These are phyloP conservation scores for Ichneumoninae sp. DNA, from an alignment of 2,888 invertebrate species.

Conservation along the genomic window DNA sequence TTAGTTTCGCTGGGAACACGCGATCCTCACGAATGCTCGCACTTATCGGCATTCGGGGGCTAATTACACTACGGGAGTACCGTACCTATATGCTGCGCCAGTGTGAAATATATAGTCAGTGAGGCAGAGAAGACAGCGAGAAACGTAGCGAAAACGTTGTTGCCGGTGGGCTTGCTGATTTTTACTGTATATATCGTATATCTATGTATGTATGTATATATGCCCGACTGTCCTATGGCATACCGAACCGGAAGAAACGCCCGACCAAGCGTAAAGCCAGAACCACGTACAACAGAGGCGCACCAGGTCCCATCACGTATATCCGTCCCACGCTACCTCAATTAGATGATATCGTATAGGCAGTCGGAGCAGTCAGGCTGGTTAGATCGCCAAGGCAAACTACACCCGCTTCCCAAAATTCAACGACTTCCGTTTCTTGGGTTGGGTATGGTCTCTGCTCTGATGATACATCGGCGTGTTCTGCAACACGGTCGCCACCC, in stretches of 20 bases:
- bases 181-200: background rate
- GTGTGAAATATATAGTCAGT: slow-evolving; percentile 42
- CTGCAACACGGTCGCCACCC: background rate
- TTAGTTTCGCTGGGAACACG: slow-evolving; percentile 53
- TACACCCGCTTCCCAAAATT: slow-evolving; percentile 71
- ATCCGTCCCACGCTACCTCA: slow-evolving; percentile 75
- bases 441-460: background rate
- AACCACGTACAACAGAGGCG: slow-evolving; percentile 58
- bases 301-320: slow-evolving; percentile 70
- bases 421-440: slow-evolving; percentile 68
- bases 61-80: slow-evolving; percentile 46
- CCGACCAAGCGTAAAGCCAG: slow-evolving; percentile 76
- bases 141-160: slow-evolving; percentile 59
- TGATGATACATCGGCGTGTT: background rate
- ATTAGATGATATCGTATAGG: slow-evolving; percentile 76
- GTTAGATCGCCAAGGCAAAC: slow-evolving; percentile 52
- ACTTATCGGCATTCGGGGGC: slow-evolving; percentile 55
- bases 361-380: slow-evolving; percentile 41
- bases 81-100: slow-evolving; percentile 6
- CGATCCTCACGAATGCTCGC: slow-evolving; percentile 44
- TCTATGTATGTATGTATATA: slow-evolving; percentile 1
- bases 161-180: slow-evolving; percentile 54
- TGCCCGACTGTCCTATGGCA: slow-evolving; percentile 46
- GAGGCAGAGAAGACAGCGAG: slow-evolving; percentile 61
- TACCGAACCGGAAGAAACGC: slow-evolving; percentile 74